A percentile compares a stretch with the other conserved stretches of the same genome.
These are phyloP conservation scores for Xestia rhomboidea DNA, from an alignment of 2,888 invertebrate genomes.

Conservation along the genomic window DNA sequence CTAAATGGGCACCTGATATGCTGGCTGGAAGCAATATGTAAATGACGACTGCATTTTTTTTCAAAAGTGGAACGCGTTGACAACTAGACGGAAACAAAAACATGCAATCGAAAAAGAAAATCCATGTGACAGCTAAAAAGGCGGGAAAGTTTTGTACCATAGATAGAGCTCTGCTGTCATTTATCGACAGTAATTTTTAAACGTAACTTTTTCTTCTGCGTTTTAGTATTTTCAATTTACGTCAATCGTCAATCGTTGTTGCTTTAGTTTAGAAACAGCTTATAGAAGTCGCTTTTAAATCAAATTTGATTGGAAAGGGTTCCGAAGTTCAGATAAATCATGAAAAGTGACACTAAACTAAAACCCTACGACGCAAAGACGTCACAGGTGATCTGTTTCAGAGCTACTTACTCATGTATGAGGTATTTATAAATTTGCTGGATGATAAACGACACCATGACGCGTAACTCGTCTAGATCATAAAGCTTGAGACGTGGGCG, in stretches of 20 bases:
- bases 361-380: slow-evolving; percentile 11
- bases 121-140: slow-evolving; percentile 31
- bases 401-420: slow-evolving; percentile 49
- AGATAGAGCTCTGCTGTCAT: slow-evolving; percentile 11
- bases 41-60: slow-evolving; percentile 69
- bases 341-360: slow-evolving; percentile 24
- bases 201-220: neutral
- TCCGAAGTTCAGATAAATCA: slow-evolving; percentile 12
- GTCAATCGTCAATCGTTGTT: neutral
- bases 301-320: slow-evolving; percentile 14
- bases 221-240: neutral
- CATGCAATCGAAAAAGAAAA: slow-evolving; percentile 51
- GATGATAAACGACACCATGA: slow-evolving; percentile 64
- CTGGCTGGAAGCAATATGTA: slow-evolving; percentile 71
- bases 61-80: slow-evolving; percentile 71
- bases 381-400: slow-evolving; percentile 45
- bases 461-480: slow-evolving; percentile 64
- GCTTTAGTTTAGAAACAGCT: neutral
- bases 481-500: slow-evolving; percentile 53
- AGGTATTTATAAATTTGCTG: slow-evolving; percentile 64
- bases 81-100: slow-evolving; percentile 52
- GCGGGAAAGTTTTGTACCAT: slow-evolving; percentile 30
- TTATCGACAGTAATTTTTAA: neutral
- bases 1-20: slow-evolving; percentile 76
- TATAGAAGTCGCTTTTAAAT: neutral